Conservation (phyloP, 2,113 vertebrate species). For the Scytalopus superciliaris region DNA sequence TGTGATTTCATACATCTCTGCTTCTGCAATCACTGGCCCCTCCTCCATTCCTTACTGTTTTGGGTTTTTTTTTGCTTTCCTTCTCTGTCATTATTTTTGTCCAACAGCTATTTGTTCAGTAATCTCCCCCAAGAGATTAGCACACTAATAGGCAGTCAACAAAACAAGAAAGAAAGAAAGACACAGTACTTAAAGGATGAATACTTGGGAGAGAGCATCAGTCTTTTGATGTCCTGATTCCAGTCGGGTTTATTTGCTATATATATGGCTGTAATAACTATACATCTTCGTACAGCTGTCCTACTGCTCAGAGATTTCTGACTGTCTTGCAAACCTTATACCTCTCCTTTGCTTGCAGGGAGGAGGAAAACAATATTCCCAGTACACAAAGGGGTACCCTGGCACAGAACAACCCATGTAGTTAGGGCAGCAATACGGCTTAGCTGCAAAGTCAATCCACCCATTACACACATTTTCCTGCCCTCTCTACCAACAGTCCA, state of each 20-base stretch:
- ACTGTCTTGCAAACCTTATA: background rate
- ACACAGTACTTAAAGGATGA: conserved; percentile 60
- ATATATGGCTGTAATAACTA: conserved; percentile 61
- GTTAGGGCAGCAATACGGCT: background rate
- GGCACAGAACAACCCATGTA: accelerated
- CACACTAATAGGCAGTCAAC: conserved; percentile 64
- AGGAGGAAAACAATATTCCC: background rate
- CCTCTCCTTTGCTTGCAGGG: background rate
- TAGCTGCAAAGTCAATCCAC: background rate
- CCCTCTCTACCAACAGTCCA: accelerated
- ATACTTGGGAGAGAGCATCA: conserved; percentile 51
- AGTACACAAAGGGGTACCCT: background rate
- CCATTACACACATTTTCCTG: accelerated
- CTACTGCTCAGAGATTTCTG: conserved; percentile 3
- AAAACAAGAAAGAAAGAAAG: conserved; percentile 61
- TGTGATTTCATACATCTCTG: background rate
- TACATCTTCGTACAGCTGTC: conserved; percentile 44
- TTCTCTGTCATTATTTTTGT: conserved; percentile 61
- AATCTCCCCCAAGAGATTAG: conserved; percentile 64
- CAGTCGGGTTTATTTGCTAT: conserved; percentile 59
- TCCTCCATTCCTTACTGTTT: conserved; percentile 3
- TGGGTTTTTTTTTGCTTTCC: background rate
- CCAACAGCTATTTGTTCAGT: conserved; percentile 65
- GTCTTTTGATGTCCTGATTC: conserved; percentile 61
- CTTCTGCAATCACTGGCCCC: background rate